Evolutionary conservation across 2,113 vertebrate genomes (phyloP).

Genomic region (Zosterops borbonicus): DNA sequence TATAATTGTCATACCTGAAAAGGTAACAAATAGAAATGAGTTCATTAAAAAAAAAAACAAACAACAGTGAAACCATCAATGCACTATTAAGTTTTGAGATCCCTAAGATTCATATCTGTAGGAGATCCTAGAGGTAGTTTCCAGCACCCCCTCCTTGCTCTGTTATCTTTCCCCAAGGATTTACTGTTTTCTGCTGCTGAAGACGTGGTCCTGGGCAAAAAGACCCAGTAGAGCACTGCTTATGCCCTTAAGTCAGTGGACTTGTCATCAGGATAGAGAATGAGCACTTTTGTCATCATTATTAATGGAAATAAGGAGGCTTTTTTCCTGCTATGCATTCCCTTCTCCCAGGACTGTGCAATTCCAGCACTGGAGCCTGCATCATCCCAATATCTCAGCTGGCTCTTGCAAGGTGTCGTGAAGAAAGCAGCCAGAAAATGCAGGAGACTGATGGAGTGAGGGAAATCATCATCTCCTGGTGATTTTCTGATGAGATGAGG

Average conservation of each 20-base stretch:
- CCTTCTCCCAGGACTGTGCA: background rate
- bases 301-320: background rate
- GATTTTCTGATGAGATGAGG: background rate
- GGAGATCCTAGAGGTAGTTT: background rate
- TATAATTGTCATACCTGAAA: background rate
- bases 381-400: background rate
- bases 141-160: background rate
- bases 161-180: background rate
- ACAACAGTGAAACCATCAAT: background rate
- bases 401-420: accelerated
- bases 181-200: background rate
- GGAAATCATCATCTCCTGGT: background rate
- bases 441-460: background rate
- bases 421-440: background rate
- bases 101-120: background rate
- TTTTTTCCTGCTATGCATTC: background rate
- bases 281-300: background rate
- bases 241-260: background rate
- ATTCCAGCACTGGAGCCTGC: background rate
- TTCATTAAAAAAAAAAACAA: background rate
- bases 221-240: background rate
- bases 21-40: background rate
- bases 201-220: background rate
- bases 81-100: background rate
- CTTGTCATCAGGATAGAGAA: background rate